Percentiles rank a stretch among this genome's conserved stretches.
These are phyloP conservation scores for Menura novaehollandiae DNA, from an alignment of 2,113 vertebrate species.

Conservation along the genomic window DNA sequence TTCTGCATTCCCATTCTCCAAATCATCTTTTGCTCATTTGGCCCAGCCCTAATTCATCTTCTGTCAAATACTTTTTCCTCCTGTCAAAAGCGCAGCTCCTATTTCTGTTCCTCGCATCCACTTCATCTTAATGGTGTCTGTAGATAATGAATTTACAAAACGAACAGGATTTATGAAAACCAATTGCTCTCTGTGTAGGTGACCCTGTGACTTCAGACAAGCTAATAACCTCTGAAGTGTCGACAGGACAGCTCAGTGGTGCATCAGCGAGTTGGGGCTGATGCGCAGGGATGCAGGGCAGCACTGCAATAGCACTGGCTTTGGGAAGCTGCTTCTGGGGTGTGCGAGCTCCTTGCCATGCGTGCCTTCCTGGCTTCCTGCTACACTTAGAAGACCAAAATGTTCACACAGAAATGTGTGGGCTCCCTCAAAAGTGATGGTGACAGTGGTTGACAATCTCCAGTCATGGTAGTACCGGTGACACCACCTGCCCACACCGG, in stretches of 20 bases:
- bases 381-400: not conserved
- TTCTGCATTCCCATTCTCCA: not conserved
- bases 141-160: constrained; percentile 12
- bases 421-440: not conserved
- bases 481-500: not conserved
- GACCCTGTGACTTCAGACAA: not conserved
- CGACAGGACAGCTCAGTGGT: rapidly evolving
- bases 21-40: not conserved
- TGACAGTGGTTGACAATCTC: not conserved
- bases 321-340: not conserved
- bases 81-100: not conserved
- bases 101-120: not conserved
- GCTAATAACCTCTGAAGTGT: not conserved
- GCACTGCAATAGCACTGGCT: rapidly evolving
- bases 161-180: not conserved
- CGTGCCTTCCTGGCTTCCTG: not conserved
- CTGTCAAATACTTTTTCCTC: not conserved
- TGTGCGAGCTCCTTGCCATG: rapidly evolving
- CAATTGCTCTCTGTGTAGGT: not conserved
- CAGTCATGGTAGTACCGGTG: not conserved
- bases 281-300: not conserved
- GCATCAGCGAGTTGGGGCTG: not conserved
- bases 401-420: not conserved
- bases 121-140: not conserved
- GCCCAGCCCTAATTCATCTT: not conserved